Conservation (phyloP, 2,113 vertebrate species). For the Ceyx cyanopectus region DNA sequence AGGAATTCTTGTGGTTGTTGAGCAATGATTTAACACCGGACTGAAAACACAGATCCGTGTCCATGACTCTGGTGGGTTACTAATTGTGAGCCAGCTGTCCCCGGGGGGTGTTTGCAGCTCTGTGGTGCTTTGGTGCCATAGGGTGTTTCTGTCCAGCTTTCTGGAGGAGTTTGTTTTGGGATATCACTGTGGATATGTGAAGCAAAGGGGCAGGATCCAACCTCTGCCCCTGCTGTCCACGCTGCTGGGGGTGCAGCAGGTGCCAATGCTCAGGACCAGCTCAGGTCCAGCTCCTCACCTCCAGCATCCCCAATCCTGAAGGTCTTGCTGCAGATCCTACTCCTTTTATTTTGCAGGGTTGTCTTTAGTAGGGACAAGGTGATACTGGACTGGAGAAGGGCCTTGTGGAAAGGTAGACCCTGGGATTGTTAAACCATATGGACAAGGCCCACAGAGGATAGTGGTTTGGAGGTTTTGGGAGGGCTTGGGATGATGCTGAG, state of each 20-base stretch:
- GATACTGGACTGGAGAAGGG: not conserved
- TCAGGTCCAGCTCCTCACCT: not conserved
- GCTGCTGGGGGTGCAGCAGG: not conserved
- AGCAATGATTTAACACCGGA: not conserved
- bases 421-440: not conserved
- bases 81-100: not conserved
- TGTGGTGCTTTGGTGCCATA: accelerated
- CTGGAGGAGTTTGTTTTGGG: not conserved
- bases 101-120: not conserved
- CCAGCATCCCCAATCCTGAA: not conserved
- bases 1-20: not conserved
- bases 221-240: not conserved
- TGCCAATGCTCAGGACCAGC: not conserved
- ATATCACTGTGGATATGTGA: not conserved
- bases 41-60: not conserved
- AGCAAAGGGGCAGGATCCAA: not conserved
- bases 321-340: not conserved
- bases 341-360: not conserved
- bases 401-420: not conserved
- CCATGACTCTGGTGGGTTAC: not conserved
- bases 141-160: not conserved
- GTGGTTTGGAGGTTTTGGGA: not conserved
- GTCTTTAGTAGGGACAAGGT: not conserved
- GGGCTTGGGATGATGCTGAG: not conserved
- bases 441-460: not conserved